Evolutionary conservation across 2,797 vertebrate genomes (phyloP).

Genomic region (Gadopsis bispinosus): DNA sequence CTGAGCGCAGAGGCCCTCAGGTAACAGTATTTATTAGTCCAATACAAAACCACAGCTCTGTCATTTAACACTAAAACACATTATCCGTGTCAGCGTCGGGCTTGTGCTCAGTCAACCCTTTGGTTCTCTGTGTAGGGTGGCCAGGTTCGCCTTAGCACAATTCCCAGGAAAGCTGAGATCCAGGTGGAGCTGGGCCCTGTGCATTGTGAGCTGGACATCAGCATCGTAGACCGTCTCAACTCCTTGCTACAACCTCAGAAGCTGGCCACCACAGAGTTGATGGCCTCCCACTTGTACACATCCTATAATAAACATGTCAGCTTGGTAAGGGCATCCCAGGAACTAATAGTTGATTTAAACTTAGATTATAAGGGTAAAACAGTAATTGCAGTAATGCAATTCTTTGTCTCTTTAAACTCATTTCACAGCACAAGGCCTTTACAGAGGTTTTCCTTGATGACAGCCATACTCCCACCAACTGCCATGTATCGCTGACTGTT

Average conservation of each 20-base stretch:
- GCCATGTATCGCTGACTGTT: conserved; percentile 89
- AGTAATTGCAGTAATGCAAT: not conserved
- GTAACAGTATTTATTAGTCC: conserved; percentile 76
- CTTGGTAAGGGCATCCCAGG: conserved; percentile 85
- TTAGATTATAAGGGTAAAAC: not conserved
- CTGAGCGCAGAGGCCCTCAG: conserved; percentile 94
- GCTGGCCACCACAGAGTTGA: conserved; percentile 93
- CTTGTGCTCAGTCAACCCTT: not conserved
- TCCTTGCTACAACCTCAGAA: conserved; percentile 97
- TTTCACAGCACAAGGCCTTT: conserved; percentile 94
- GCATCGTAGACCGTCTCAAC: conserved; percentile 97
- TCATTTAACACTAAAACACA: conserved; percentile 1
- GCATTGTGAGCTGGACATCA: conserved; percentile 94
- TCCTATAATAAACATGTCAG: conserved; percentile 97
- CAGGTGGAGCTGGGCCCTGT: conserved; percentile 91
- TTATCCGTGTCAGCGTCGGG: not conserved
- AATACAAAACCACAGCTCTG: conserved; percentile 16
- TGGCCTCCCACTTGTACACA: conserved; percentile 98
- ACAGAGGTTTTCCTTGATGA: conserved; percentile 98
- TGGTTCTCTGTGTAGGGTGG: conserved; percentile 84
- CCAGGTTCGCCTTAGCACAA: conserved; percentile 93
- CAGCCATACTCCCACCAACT: conserved; percentile 90
- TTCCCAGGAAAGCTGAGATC: conserved; percentile 95
- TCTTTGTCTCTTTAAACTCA: conserved; percentile 10
- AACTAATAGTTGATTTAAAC: not conserved